Conservation (phyloP, 2,113 vertebrate species). For the Tautogolabrus adspersus region DNA sequence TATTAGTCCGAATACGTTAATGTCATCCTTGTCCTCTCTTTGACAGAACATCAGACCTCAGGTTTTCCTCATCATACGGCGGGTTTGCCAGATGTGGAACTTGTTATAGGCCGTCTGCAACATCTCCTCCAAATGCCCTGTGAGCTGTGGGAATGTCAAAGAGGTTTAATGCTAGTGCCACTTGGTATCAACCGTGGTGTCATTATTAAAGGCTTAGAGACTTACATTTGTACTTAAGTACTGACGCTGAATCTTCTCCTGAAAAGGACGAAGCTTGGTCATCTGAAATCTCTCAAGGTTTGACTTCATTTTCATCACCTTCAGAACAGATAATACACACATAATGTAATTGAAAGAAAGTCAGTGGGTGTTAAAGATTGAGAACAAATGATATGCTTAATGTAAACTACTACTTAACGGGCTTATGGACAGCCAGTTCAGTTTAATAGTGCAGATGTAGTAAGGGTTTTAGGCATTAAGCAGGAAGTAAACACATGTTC, state of each 20-base stretch:
- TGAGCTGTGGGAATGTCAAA: conserved; percentile 83
- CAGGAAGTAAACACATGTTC: no score
- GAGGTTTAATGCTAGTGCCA: background rate
- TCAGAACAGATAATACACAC: background rate
- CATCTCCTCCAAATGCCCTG: conserved; percentile 98
- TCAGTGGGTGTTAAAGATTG: background rate
- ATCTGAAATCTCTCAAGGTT: conserved; percentile 97
- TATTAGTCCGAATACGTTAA: conserved; percentile 45
- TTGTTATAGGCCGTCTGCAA: conserved; percentile 96
- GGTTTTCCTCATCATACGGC: conserved; percentile 96
- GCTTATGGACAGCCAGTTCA: no score
- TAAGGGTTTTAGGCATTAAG: no score
- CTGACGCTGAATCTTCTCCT: conserved; percentile 96
- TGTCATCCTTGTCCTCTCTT: conserved; percentile 48
- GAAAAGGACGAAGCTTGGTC: conserved; percentile 96
- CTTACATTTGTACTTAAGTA: conserved; percentile 98
- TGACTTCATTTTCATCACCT: conserved; percentile 96
- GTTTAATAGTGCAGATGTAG: no score
- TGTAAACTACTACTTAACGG: no score
- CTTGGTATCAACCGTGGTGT: background rate
- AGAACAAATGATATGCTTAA: background rate
- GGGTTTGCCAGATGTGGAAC: conserved; percentile 96
- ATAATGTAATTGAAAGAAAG: background rate
- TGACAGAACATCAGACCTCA: conserved; percentile 79
- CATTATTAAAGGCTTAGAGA: conserved; percentile 5